phyloP scores from a whole-genome alignment of 2,113 vertebrate genomes.

The Cervus canadensis region DNA sequence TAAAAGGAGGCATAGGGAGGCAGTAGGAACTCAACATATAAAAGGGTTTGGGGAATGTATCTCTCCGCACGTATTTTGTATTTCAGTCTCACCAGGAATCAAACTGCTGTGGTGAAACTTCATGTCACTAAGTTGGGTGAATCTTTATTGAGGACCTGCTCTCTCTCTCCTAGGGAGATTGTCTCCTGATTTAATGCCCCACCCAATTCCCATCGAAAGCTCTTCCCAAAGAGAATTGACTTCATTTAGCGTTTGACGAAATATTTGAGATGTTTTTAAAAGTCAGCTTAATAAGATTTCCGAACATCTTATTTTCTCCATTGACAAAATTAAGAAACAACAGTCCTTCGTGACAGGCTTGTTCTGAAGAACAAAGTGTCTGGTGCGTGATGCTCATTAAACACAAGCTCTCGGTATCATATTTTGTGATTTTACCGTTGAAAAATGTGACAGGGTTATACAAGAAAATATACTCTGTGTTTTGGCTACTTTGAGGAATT shows the following conservation, averaged over 20 bases:
- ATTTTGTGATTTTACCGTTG: neutral
- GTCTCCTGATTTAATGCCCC: neutral
- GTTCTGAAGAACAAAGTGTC: neutral
- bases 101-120: neutral
- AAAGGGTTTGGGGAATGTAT: neutral
- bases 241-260: neutral
- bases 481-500: neutral
- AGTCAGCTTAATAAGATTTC: neutral
- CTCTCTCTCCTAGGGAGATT: neutral
- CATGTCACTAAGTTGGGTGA: neutral
- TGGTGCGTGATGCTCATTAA: neutral
- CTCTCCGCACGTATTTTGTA: neutral
- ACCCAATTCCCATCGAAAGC: neutral
- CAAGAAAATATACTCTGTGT: neutral
- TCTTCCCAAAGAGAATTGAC: neutral
- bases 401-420: neutral
- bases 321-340: neutral
- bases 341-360: neutral
- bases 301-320: conserved; percentile 15
- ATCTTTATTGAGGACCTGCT: neutral
- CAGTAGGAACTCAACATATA: neutral
- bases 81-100: neutral
- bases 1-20: neutral
- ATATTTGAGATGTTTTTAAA: conserved; percentile 25
- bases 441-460: neutral